Conservation (phyloP, 2,888 invertebrate species). For the Seira ritae region DNA sequence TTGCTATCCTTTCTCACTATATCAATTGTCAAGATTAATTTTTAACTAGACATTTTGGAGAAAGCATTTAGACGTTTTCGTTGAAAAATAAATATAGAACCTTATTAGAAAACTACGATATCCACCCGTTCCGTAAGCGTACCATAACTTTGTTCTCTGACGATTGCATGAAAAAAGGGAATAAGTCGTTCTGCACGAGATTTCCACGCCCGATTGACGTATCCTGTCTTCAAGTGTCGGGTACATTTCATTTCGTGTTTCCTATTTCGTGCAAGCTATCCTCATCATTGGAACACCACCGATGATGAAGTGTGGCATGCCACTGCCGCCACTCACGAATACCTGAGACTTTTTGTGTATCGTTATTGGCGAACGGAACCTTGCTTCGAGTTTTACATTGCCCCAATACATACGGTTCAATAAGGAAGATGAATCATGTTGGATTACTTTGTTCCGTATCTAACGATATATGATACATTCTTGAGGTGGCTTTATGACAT, state of each 20-base stretch:
- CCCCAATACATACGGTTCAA: too few species aligned
- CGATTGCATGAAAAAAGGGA: conserved; percentile 28
- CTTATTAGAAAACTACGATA: too few species aligned
- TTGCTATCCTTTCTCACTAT: conserved; percentile 3
- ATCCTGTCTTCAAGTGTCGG: conserved; percentile 57
- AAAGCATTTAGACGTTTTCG: too few species aligned
- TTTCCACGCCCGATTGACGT: conserved; percentile 58
- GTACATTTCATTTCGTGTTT: conserved; percentile 59
- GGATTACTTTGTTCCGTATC: too few species aligned
- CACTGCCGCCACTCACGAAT: too few species aligned
- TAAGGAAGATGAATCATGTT: too few species aligned
- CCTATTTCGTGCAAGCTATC: conserved; percentile 54
- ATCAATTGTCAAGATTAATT: conserved; percentile 41
- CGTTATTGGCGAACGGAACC: too few species aligned
- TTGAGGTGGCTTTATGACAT: conserved; percentile 47
- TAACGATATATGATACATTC: too few species aligned
- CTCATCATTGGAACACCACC: conserved; percentile 31
- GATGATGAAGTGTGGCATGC: conserved; percentile 4
- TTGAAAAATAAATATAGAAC: too few species aligned
- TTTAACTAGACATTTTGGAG: conserved; percentile 35
- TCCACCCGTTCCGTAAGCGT: too few species aligned
- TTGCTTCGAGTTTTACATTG: conserved; percentile 13
- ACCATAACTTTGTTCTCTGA: background rate
- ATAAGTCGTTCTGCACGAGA: conserved; percentile 42
- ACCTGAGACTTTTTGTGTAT: too few species aligned